Percentiles rank a stretch among this genome's conserved stretches.
Evolutionary conservation across 1,140 invertebrate genomes (phyloP).

Genomic region (Proctacanthus coquilletti): DNA sequence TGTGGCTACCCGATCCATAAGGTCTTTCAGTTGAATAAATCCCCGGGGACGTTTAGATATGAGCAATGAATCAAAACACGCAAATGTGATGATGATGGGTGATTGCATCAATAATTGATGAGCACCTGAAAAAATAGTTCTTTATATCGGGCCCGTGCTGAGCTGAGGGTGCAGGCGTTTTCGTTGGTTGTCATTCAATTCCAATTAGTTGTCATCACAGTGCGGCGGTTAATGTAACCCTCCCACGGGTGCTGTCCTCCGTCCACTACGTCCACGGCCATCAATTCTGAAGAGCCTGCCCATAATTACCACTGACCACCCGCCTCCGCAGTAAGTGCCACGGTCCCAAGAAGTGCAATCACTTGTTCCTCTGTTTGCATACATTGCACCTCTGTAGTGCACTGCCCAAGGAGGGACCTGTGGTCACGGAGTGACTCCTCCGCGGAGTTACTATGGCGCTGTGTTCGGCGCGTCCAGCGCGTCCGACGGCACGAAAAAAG

Average conservation of each 20-base stretch:
- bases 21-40: not conserved
- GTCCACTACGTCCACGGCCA: no score
- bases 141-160: not conserved
- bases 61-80: not conserved
- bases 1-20: not conserved
- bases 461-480: no score
- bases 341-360: no score
- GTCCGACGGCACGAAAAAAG: no score
- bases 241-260: conserved; percentile 4
- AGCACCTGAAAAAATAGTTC: not conserved
- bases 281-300: no score
- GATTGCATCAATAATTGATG: not conserved
- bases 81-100: not conserved
- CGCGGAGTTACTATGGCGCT: no score
- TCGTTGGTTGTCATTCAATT: not conserved
- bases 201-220: not conserved
- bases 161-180: not conserved
- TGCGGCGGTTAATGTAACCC: conserved; percentile 5
- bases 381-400: no score
- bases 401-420: no score
- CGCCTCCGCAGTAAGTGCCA: no score
- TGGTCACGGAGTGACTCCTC: no score
- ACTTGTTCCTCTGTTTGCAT: no score
- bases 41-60: not conserved
- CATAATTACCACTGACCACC: no score